These are phyloP conservation scores for Uloborus plumipes DNA, from an alignment of 2,888 invertebrate genomes.

Conservation along the genomic window DNA sequence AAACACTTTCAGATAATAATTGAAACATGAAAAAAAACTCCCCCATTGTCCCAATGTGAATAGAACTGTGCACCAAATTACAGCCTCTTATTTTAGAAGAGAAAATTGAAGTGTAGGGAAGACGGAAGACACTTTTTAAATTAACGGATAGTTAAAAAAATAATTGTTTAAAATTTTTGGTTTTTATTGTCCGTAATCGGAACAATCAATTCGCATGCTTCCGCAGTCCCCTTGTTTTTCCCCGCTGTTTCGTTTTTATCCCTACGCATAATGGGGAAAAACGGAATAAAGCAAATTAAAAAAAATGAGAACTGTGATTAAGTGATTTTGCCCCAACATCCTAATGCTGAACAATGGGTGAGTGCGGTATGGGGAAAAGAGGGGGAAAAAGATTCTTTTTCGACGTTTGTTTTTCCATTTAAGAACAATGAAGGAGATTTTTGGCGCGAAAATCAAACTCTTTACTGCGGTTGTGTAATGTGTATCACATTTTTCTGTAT, in stretches of 20 bases:
- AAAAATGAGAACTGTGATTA: slow-evolving; percentile 44
- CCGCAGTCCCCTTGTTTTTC: slow-evolving; percentile 25
- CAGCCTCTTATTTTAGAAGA: slow-evolving; percentile 42
- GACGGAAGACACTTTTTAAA: slow-evolving; percentile 16
- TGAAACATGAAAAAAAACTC: slow-evolving; percentile 14
- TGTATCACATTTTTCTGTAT: too few species aligned
- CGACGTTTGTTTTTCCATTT: too few species aligned
- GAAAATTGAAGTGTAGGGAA: slow-evolving; percentile 53
- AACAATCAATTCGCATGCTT: slow-evolving; percentile 52
- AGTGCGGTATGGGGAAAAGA: background rate
- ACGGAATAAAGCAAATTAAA: slow-evolving; percentile 29
- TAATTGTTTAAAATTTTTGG: slow-evolving; percentile 5
- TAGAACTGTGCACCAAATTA: slow-evolving; percentile 56
- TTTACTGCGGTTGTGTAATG: too few species aligned
- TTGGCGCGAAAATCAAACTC: too few species aligned
- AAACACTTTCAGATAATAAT: slow-evolving; percentile 51
- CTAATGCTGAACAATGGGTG: slow-evolving; percentile 30
- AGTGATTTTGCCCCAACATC: slow-evolving; percentile 28
- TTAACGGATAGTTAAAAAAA: slow-evolving; percentile 12
- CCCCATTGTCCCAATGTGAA: slow-evolving; percentile 35
- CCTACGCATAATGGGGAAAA: background rate
- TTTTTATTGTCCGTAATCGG: slow-evolving; percentile 36
- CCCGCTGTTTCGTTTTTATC: background rate
- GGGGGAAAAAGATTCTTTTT: slow-evolving; percentile 15
- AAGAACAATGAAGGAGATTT: too few species aligned